Conservation (phyloP, 2,797 vertebrate species). For the Staurois parvus region DNA sequence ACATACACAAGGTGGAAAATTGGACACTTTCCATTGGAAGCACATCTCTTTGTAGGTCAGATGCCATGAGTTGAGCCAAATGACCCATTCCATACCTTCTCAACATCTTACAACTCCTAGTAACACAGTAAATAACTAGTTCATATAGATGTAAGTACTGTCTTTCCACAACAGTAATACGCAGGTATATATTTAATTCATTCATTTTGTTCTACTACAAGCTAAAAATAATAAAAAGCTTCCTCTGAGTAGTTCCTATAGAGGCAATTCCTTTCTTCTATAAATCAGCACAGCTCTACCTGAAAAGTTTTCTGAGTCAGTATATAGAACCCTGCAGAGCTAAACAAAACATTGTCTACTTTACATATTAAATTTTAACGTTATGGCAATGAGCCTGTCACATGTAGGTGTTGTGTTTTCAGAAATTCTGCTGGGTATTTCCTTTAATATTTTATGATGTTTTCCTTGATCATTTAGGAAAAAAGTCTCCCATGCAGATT, state of each 20-base stretch:
- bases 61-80: too few species aligned
- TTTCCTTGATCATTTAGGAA: constrained; percentile 12
- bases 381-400: constrained; percentile 12
- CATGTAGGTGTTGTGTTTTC: constrained; percentile 16
- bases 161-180: too few species aligned
- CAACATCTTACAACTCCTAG: too few species aligned
- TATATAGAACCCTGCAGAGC: neutral
- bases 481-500: constrained; percentile 4
- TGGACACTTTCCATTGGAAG: too few species aligned
- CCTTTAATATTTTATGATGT: constrained; percentile 43
- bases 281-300: neutral
- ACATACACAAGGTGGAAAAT: too few species aligned
- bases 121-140: too few species aligned
- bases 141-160: too few species aligned
- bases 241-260: neutral
- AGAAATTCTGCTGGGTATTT: neutral
- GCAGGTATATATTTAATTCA: neutral
- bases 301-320: neutral
- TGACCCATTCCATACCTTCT: too few species aligned
- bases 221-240: neutral
- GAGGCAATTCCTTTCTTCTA: neutral
- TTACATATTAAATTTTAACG: constrained; percentile 28
- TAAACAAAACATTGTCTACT: constrained; percentile 9
- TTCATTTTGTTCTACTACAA: neutral
- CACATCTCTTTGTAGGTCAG: too few species aligned